Evolutionary conservation across 2,113 vertebrate genomes (phyloP), one percentile per base, ranked within the genome.

Genomic region (Geococcyx californianus): DNA sequence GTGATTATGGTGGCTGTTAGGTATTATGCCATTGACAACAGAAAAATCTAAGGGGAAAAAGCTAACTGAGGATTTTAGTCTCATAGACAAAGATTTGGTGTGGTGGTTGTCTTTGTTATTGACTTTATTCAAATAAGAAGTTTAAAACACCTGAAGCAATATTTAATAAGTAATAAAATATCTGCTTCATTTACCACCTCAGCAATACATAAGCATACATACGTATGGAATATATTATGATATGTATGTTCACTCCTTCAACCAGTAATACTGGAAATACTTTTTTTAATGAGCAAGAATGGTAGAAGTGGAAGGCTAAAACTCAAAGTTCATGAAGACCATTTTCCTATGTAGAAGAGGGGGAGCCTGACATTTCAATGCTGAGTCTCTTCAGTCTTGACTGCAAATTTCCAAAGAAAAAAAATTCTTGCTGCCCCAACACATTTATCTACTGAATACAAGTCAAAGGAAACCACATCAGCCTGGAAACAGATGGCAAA

Each of bases 271-370:
- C 10, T 67, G 33, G 56, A 84, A 91, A 91, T 8, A 31, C 2
- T 38, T 70, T 18, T 82, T 72, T 75, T 17, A 64, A 54, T 11
- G 24, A 73, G 33, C 16, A 76, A 16, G 13, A 64, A 18, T 6
- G 6, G 29, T 21, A 55, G 38, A 59, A 36, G 21, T 49, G 19
- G 14, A 80, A 69, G 33, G 13, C 47, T 78, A 12, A 19, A 70
- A 90, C 21, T 36, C 45, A 12, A 60, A 38, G 20, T 17, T 60
- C 24, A n/a, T 20, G 2, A 56, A 55, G 36, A n/a, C 26, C 0
- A 0, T 11, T 31, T 49, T 54, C 31, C 23, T 31, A 2, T 6
- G 12, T 1, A 24, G 36, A 44, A 36, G 15, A 7, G 1, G 13
- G 8, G 8, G 9, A 89, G 8, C 12, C 29, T 16, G 31, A 12